These are phyloP conservation scores for Microctonus hyperodae DNA, from an alignment of 2,888 invertebrate species.

Conservation along the genomic window DNA sequence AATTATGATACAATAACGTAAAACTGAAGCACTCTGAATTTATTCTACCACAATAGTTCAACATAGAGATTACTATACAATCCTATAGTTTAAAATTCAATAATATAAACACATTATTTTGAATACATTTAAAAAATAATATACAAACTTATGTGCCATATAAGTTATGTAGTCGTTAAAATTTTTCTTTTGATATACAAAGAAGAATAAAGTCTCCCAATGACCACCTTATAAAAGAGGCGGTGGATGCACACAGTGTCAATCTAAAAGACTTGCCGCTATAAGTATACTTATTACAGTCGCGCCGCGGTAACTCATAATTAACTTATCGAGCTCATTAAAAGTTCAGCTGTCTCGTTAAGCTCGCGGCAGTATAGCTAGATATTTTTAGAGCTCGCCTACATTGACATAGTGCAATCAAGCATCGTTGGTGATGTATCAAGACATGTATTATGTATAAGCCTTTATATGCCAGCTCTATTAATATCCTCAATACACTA, in stretches of 20 bases:
- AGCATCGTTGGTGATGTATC: conserved; percentile 5
- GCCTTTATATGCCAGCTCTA: no score
- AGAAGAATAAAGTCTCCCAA: background rate
- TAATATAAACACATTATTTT: no score
- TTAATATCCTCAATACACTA: no score
- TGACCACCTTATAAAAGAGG: background rate
- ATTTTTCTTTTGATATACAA: conserved; percentile 7
- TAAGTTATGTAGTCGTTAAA: no score
- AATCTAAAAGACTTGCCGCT: background rate
- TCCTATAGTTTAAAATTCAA: no score
- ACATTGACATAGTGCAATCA: background rate
- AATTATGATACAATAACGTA: no score
- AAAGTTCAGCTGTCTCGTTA: conserved; percentile 52
- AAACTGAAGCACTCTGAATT: no score
- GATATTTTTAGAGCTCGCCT: conserved; percentile 43
- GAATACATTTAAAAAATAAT: no score
- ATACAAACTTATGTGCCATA: no score
- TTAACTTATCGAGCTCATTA: conserved; percentile 56
- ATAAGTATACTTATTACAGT: background rate
- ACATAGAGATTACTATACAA: no score
- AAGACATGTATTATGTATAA: conserved; percentile 31
- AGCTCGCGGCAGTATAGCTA: conserved; percentile 34
- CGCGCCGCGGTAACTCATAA: conserved; percentile 43
- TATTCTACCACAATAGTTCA: no score
- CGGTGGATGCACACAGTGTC: background rate